Conservation (phyloP, 2,888 invertebrate genomes). For the Drosophila prolongata region DNA sequence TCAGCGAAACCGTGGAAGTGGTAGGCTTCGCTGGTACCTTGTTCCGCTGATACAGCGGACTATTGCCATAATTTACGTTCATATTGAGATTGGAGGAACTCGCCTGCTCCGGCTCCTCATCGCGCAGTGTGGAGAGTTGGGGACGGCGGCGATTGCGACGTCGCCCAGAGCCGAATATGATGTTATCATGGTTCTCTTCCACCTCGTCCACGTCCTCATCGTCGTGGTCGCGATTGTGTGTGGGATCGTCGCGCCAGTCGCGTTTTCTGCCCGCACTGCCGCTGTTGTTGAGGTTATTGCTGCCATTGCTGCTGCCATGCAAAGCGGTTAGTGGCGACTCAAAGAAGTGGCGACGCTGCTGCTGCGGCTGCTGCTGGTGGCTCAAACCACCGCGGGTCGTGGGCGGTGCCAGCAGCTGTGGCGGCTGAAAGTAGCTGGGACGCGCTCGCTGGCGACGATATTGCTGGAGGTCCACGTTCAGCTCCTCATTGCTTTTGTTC, state of each 20-base stretch:
- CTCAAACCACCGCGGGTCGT: conserved; percentile 18
- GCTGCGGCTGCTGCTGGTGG: conserved; percentile 44
- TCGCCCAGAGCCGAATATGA: conserved; percentile 50
- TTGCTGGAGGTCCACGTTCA: conserved; percentile 74
- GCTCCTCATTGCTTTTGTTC: conserved; percentile 89
- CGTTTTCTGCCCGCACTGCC: conserved; percentile 56
- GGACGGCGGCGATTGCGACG: conserved; percentile 60
- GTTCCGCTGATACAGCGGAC: conserved; percentile 81
- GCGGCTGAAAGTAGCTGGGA: conserved; percentile 59
- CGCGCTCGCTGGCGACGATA: conserved; percentile 84
- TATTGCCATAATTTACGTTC: conserved; percentile 81
- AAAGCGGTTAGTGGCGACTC: conserved; percentile 64
- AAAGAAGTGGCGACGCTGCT: conserved; percentile 66
- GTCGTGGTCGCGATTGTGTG: conserved; percentile 39
- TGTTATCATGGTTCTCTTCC: conserved; percentile 65
- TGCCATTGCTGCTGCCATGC: conserved; percentile 58
- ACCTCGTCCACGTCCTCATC: conserved; percentile 72
- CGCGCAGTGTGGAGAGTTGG: conserved; percentile 42
- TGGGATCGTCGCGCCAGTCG: conserved; percentile 69
- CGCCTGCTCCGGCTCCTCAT: conserved; percentile 51
- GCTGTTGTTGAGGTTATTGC: conserved; percentile 70
- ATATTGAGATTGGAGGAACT: conserved; percentile 74
- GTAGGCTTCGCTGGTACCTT: conserved; percentile 79
- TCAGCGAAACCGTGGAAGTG: conserved; percentile 65
- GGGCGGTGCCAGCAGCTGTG: conserved; percentile 8